phyloP scores from a whole-genome alignment of 2,888 invertebrate genomes.

The Mimumesa dahlbomi region DNA sequence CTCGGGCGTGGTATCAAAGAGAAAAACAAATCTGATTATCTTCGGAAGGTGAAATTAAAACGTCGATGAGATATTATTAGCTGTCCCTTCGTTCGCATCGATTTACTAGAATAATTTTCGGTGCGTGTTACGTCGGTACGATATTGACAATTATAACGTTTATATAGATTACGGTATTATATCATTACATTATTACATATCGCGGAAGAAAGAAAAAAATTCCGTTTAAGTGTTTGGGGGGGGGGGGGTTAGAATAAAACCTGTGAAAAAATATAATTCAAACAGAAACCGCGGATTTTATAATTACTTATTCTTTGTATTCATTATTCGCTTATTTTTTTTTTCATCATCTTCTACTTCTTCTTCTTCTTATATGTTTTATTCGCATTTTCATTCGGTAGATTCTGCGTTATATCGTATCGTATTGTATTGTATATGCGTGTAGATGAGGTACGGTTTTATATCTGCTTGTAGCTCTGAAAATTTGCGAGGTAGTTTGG shows the following conservation, averaged over 20 bases:
- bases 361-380: conserved; percentile 21
- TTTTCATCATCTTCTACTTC: background rate
- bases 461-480: conserved; percentile 51
- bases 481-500: conserved; percentile 77
- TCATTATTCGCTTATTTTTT: conserved; percentile 7
- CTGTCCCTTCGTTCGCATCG: background rate
- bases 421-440: conserved; percentile 48
- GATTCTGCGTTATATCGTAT: conserved; percentile 52
- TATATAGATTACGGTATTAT: background rate
- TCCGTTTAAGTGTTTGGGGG: background rate
- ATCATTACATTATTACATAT: background rate
- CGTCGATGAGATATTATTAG: background rate
- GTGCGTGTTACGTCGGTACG: background rate
- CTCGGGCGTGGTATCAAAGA: background rate
- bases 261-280: background rate
- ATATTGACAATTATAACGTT: background rate
- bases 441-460: conserved; percentile 68
- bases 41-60: conserved; percentile 2
- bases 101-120: background rate
- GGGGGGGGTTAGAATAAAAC: background rate
- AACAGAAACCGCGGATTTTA: background rate
- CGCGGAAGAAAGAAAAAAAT: conserved; percentile 4
- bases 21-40: conserved; percentile 4
- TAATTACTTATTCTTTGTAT: background rate
- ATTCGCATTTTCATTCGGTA: too few relatives aligned